phyloP scores from a whole-genome alignment of 2,888 invertebrate species.

The Epinotia demarniana region DNA sequence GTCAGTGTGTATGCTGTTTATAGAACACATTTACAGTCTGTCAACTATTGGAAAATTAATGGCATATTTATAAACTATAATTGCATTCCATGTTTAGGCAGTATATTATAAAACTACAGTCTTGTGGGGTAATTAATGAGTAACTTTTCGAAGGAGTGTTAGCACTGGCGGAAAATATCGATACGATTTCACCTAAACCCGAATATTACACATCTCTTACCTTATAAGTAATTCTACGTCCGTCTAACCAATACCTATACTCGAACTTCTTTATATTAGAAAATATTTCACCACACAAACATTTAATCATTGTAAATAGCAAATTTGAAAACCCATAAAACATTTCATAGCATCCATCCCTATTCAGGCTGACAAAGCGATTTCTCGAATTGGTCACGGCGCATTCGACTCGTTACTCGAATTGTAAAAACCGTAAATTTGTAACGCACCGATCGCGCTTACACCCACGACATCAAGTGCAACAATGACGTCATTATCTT shows the following conservation, averaged over 20 bases:
- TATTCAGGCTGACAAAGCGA: constrained; percentile 48
- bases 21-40: too few species aligned
- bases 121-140: too few species aligned
- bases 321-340: constrained; percentile 41
- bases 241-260: not conserved
- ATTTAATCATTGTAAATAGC: constrained; percentile 39
- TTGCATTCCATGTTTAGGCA: too few species aligned
- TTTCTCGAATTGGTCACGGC: constrained; percentile 58
- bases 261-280: not conserved
- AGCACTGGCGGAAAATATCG: too few species aligned
- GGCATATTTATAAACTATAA: too few species aligned
- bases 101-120: too few species aligned
- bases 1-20: not conserved
- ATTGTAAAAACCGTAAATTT: constrained; percentile 78
- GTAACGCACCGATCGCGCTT: constrained; percentile 73
- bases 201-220: not conserved
- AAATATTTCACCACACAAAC: not conserved
- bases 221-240: not conserved
- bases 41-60: too few species aligned
- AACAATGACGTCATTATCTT: constrained; percentile 71
- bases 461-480: constrained; percentile 73
- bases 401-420: constrained; percentile 65
- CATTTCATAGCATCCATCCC: constrained; percentile 31
- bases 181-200: too few species aligned
- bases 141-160: too few species aligned